Base-by-base conservation (phyloP, 2,888 invertebrate genomes). In the Galeruca laticollis region DNA sequence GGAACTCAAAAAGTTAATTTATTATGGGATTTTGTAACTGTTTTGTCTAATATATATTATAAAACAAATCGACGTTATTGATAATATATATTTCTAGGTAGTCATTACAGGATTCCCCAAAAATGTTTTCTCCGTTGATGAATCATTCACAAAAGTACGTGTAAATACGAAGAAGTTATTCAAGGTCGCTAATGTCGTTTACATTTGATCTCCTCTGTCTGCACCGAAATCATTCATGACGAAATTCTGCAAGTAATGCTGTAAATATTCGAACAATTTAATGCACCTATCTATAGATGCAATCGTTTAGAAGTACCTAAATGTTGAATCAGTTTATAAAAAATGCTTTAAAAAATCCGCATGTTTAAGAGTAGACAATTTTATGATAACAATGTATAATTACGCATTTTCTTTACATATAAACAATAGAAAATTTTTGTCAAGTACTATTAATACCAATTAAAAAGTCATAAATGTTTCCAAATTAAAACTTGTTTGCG, bases 391-490 rank as follows among this genome's bases (percentile, higher is more conserved):
- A n/a, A n/a, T n/a, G n/a, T n/a, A n/a, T n/a, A n/a, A n/a, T n/a
- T n/a, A n/a, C n/a, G n/a, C 4, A 20, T 49, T 49, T 9, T 10
- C 18, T 0, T 40, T 56, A 56, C 56, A 33, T 64, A 56, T 26
- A 43, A 64, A 47, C 47, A 57, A 4, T 52, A 13, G 47, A 47
- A 64, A 56, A 40, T 54, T 54, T 43, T 13, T 47, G 40, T 52
- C 11, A 26, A 52, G 21, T 52, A 57, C 26, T 64, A 47, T 47
- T 56, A 70, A 57, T 37, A 63, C 18, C 70, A 70, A 70, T 70
- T 70, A 70, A 70, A 70, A 70, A 59, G 59, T 63, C 57, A 67
- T 70, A 67, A 70, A 57, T 59, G 52, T 63, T 67, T 70, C 51
- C 70, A 67, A 67, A 67, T 67, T 70, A 49, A 33, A 62, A 51